A percentile compares a stretch with the other conserved stretches of the same genome.
Conservation (phyloP, 2,888 invertebrate genomes). For the Tetragonisca angustula region DNA sequence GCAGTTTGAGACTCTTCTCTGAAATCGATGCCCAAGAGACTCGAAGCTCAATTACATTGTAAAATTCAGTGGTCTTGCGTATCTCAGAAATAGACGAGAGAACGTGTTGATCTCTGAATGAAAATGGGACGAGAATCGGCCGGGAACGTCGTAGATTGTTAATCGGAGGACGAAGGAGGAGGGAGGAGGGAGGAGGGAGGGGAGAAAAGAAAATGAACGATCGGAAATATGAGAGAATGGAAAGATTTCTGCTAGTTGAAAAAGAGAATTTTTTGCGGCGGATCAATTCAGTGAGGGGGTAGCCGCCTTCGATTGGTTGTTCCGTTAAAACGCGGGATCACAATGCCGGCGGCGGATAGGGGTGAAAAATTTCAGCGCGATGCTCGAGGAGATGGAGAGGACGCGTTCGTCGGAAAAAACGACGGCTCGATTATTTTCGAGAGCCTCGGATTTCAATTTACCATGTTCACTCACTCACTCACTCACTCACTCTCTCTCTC, state of each 20-base stretch:
- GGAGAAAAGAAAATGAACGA: too few species aligned
- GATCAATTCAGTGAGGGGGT: constrained; percentile 3
- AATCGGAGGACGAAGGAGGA: background rate
- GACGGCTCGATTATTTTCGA: constrained; percentile 49
- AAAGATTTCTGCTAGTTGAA: background rate
- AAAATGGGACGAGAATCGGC: background rate
- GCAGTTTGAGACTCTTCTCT: too few species aligned
- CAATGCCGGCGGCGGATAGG: constrained; percentile 31
- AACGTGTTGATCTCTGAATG: background rate
- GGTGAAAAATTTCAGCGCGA: constrained; percentile 36
- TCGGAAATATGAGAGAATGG: background rate
- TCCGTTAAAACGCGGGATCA: constrained; percentile 35
- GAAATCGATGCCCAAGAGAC: too few species aligned
- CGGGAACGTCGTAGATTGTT: background rate
- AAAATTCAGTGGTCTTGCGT: background rate
- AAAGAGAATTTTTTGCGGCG: constrained; percentile 10
- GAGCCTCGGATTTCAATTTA: constrained; percentile 42
- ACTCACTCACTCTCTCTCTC: background rate
- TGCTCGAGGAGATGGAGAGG: constrained; percentile 30
- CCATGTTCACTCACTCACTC: background rate
- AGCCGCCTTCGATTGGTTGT: constrained; percentile 24
- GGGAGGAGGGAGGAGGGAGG: too few species aligned
- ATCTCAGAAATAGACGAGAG: background rate
- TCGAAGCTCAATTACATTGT: too few species aligned
- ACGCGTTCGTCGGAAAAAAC: constrained; percentile 38